phyloP scores from a whole-genome alignment of 2,888 invertebrate genomes.

The Protophormia terraenovae region DNA sequence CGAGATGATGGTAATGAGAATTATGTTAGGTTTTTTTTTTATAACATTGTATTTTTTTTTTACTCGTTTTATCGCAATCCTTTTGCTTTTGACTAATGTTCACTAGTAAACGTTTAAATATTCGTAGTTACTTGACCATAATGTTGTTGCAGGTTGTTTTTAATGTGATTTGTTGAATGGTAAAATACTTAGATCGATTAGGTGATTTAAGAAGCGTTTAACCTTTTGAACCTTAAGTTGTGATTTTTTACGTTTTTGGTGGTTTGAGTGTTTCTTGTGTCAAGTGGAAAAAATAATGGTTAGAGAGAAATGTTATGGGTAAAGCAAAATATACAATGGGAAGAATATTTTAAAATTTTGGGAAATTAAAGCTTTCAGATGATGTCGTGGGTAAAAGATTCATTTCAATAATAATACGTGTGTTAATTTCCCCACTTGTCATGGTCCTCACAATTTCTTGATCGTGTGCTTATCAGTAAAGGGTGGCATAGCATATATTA shows the following conservation, averaged over 20 bases:
- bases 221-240: slow-evolving; percentile 75
- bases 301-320: too few species aligned
- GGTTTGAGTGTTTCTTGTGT: neutral
- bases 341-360: neutral
- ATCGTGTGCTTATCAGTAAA: too few species aligned
- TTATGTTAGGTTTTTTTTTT: slow-evolving; percentile 36
- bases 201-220: slow-evolving; percentile 73
- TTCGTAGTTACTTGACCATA: neutral
- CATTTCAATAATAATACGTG: too few species aligned
- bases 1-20: slow-evolving; percentile 57
- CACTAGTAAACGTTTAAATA: slow-evolving; percentile 26
- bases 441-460: too few species aligned
- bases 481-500: too few species aligned
- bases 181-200: slow-evolving; percentile 66
- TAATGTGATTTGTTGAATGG: slow-evolving; percentile 61
- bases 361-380: too few species aligned
- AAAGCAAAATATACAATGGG: neutral
- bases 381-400: too few species aligned
- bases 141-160: neutral
- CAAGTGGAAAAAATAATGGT: neutral
- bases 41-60: neutral
- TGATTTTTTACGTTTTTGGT: slow-evolving; percentile 10
- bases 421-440: too few species aligned
- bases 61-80: neutral
- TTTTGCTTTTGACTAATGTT: slow-evolving; percentile 44